Evolutionary conservation across 2,888 invertebrate genomes (phyloP).

Genomic region (Spilarctia lutea): DNA sequence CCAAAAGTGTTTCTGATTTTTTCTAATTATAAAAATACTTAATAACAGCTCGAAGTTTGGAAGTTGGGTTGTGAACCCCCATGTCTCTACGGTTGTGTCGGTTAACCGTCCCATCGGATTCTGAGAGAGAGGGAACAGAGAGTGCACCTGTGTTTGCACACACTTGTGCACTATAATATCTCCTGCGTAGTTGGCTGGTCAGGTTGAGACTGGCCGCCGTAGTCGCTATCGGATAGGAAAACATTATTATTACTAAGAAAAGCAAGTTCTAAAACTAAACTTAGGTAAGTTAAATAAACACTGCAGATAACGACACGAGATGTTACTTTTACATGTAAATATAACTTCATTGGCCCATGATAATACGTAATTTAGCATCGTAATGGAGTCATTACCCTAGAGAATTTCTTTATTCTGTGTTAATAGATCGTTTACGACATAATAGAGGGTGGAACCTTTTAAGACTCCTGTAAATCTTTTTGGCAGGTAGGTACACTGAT

Average conservation of each 20-base stretch:
- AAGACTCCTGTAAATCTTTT: slow-evolving; percentile 38
- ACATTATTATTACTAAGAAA: background rate
- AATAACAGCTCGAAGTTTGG: no score
- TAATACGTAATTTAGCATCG: slow-evolving; percentile 52
- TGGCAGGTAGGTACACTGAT: slow-evolving; percentile 10
- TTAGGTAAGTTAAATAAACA: slow-evolving; percentile 25
- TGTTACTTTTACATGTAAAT: slow-evolving; percentile 42
- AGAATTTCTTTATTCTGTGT: slow-evolving; percentile 52
- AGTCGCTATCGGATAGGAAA: no score
- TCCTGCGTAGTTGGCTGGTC: no score
- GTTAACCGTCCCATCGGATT: no score
- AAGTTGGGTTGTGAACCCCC: no score
- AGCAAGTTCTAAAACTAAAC: slow-evolving; percentile 17
- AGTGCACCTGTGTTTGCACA: no score
- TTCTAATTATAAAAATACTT: no score
- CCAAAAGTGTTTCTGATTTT: no score
- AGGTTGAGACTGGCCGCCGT: no score
- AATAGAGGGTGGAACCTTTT: slow-evolving; percentile 36
- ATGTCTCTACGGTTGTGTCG: no score
- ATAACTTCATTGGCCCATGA: slow-evolving; percentile 49
- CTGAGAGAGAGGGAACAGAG: no score
- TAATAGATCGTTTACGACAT: slow-evolving; percentile 52
- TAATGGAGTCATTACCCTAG: slow-evolving; percentile 48
- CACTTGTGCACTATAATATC: no score
- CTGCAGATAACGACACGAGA: slow-evolving; percentile 28